Conservation (phyloP, 53 echinoderm and acorn worm species). For the Paracentrotus lividus region DNA sequence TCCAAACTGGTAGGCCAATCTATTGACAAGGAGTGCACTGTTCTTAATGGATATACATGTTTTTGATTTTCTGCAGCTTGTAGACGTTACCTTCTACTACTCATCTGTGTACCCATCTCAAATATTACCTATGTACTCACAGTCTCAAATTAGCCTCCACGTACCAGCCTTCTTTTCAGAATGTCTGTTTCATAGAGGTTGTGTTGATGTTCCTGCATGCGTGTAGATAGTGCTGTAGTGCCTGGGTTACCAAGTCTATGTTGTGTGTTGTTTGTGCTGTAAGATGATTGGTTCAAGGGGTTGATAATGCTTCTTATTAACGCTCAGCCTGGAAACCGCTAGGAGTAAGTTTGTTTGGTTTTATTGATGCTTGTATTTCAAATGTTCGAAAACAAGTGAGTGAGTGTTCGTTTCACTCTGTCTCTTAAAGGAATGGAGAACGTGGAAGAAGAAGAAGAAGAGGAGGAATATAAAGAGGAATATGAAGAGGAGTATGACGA, state of each 20-base stretch:
- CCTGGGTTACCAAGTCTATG: conserved; percentile 58
- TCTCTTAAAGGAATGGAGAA: conserved; percentile 56
- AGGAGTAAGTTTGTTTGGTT: conserved; percentile 42
- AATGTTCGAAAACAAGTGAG: conserved; percentile 31
- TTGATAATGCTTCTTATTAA: neutral
- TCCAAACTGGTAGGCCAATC: neutral
- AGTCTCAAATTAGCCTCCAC: conserved; percentile 36
- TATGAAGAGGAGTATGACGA: conserved; percentile 49
- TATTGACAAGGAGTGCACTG: conserved; percentile 49
- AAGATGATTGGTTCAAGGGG: neutral
- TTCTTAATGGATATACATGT: conserved; percentile 33
- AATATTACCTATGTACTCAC: neutral
- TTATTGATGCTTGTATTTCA: conserved; percentile 39
- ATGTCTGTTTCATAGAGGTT: conserved; percentile 46
- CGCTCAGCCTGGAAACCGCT: too few species aligned
- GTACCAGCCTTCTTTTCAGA: conserved; percentile 64
- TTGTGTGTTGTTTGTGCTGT: conserved; percentile 37
- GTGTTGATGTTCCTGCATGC: conserved; percentile 55
- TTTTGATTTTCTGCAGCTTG: conserved; percentile 42
- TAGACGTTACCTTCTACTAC: neutral
- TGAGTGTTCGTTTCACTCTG: conserved; percentile 55
- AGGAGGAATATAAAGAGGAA: conserved; percentile 25
- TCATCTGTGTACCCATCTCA: neutral
- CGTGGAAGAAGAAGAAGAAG: conserved; percentile 66
- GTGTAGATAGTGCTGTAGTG: conserved; percentile 61